Base-by-base conservation (phyloP, 1,140 invertebrate species). In the Belonocnema kinseyi region DNA sequence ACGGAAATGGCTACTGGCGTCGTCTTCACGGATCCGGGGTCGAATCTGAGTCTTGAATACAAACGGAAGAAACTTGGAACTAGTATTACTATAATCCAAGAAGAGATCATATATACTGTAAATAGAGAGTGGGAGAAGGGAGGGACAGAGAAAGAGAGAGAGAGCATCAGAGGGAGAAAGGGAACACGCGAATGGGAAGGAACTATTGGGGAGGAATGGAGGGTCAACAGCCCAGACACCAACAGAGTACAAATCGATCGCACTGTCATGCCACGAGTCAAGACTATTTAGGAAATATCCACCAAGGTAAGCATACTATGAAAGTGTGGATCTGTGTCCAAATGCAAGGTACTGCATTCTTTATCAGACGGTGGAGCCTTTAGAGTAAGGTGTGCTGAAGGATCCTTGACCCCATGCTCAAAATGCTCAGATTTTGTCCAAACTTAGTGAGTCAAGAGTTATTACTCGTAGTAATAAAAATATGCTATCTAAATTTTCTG, bases 1-100 rank as follows among this genome's bases (percentile, higher is more conserved):
- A 73, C 87, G 88, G 89, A 91, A 89, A 89, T 81, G 86, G 80
- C 86, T 80, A 77, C 81, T 82, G 72, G 26, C 76, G 78, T 82
- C 82, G 83, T 83, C 81, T 76, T 76, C 70, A 50, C 61, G 73
- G 80, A 77, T 81, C 80, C 76, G 61, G 73, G 77, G 80, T 66
- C 61, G 61, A 78, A 79, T 82, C 80, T 78, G 78, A 77, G 80
- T 78, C 77, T 54, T 50, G 73, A 74, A 46, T 46, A 46, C 40
- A 46, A 46, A 77, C 72, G 82, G 79, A 83, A 85, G 84, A 83
- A 85, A 80, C 77, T 80, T 77, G 72, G 72, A 78, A 81, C 75
- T 78, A 58, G 74, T 70, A 74, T 75, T 76, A 73, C 78, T 75
- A 76, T 74, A 77, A 46, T 46, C 40, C 40, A 46, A 46, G 40